phyloP scores from a whole-genome alignment of 2,113 vertebrate genomes.

The Steatornis caripensis region DNA sequence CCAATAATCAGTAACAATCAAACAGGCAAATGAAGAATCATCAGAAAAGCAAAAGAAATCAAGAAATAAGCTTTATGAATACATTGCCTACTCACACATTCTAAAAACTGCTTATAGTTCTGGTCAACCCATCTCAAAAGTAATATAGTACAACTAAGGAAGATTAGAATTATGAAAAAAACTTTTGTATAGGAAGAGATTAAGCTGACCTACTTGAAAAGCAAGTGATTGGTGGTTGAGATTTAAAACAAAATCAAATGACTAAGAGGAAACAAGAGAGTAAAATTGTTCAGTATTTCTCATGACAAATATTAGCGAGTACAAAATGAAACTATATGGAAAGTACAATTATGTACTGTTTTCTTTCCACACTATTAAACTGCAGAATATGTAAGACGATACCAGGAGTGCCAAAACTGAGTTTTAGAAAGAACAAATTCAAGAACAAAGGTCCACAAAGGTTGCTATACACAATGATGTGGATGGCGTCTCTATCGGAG shows the following conservation, averaged over 20 bases:
- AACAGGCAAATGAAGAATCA: not conserved
- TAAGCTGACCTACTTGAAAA: not conserved
- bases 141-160: not conserved
- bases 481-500: not conserved
- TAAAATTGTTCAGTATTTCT: not conserved
- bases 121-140: not conserved
- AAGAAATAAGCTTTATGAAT: not conserved
- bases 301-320: not conserved
- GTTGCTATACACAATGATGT: not conserved
- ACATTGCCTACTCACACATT: not conserved
- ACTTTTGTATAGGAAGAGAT: not conserved
- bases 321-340: not conserved
- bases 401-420: not conserved
- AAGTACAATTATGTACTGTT: not conserved
- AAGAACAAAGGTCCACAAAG: not conserved
- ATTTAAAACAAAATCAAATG: not conserved
- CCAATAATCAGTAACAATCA: not conserved
- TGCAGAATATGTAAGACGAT: not conserved
- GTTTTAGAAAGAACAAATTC: not conserved
- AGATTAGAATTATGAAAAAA: not conserved
- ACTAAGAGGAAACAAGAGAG: not conserved
- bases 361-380: not conserved
- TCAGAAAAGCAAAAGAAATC: not conserved
- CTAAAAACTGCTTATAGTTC: not conserved
- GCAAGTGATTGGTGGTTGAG: not conserved